Conservation (phyloP, 1,140 invertebrate genomes). For the Anastrepha ludens region DNA sequence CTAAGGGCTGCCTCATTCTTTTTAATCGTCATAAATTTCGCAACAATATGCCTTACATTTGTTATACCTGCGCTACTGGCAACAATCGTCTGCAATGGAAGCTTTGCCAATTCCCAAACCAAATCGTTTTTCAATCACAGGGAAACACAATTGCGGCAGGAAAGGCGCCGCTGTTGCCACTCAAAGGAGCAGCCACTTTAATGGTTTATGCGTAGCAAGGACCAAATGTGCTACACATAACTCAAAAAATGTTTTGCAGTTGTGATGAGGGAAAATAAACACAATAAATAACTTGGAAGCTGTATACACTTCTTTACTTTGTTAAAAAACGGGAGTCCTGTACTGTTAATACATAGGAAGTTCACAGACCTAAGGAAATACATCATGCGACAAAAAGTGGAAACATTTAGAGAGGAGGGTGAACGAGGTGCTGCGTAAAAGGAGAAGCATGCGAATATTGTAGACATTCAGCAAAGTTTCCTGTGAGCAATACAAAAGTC, state of each 20-base stretch:
- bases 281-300: no score
- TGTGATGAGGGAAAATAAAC: background rate
- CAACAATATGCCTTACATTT: background rate
- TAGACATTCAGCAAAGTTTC: no score
- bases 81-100: background rate
- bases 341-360: no score
- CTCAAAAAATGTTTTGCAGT: background rate
- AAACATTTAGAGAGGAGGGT: no score
- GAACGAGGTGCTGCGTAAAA: no score
- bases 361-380: no score
- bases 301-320: no score
- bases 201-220: background rate
- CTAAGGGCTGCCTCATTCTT: background rate
- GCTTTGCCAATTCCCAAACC: background rate
- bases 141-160: background rate
- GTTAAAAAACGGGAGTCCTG: no score
- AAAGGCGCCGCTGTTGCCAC: background rate
- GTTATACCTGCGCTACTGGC: background rate
- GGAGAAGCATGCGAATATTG: no score
- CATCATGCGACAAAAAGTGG: no score
- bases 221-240: background rate
- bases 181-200: background rate
- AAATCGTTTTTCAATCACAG: background rate
- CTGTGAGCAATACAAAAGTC: no score
- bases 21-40: constrained; percentile 25